Evolutionary conservation across 2,797 vertebrate genomes (phyloP).

Genomic region (Micrastur ruficollis): DNA sequence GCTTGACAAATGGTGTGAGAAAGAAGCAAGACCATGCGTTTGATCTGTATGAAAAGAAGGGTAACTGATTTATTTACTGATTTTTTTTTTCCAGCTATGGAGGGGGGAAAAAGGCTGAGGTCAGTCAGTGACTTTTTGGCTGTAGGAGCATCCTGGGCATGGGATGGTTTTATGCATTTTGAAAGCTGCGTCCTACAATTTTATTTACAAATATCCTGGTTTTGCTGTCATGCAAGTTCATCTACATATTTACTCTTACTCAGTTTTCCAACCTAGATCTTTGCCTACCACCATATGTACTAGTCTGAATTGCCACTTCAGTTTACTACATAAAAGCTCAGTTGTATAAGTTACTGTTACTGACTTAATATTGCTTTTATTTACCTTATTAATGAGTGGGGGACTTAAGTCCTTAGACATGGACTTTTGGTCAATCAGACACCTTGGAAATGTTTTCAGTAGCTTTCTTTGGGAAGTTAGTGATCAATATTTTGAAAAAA

Average conservation of each 20-base stretch:
- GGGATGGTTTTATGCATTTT: background rate
- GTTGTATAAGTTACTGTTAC: background rate
- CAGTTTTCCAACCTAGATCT: background rate
- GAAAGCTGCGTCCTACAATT: background rate
- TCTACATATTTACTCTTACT: background rate
- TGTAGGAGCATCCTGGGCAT: background rate
- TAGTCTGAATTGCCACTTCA: background rate
- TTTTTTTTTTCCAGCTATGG: slow-evolving; percentile 19
- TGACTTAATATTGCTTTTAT: background rate
- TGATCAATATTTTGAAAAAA: background rate
- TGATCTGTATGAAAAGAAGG: slow-evolving; percentile 98
- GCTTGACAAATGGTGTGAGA: slow-evolving; percentile 84
- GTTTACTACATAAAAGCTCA: background rate
- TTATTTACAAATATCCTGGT: background rate
- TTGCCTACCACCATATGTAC: background rate
- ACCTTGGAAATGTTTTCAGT: background rate
- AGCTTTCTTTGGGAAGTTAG: background rate
- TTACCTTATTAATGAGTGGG: background rate
- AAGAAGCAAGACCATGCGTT: slow-evolving; percentile 85
- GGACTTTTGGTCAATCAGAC: background rate
- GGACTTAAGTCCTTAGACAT: background rate
- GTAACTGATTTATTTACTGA: slow-evolving; percentile 78
- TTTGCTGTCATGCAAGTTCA: background rate
- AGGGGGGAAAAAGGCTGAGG: background rate
- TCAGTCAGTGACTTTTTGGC: background rate